phyloP scores from a whole-genome alignment of 1,140 invertebrate genomes.

The Telenomus remus region DNA sequence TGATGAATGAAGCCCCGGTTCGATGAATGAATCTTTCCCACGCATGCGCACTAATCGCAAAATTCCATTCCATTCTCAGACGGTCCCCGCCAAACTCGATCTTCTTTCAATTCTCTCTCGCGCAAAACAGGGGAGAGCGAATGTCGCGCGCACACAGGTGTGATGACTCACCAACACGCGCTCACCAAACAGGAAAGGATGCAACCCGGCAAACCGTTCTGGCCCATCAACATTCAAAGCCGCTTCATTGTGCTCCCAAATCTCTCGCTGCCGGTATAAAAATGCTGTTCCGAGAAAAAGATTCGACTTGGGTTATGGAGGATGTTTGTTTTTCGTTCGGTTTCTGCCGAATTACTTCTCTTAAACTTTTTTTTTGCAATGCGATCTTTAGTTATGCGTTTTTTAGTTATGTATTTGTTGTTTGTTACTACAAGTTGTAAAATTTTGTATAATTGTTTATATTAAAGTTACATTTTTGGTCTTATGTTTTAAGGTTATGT shows the following conservation, averaged over 20 bases:
- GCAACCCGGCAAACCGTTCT: conserved; percentile 34
- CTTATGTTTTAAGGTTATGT: too few relatives aligned
- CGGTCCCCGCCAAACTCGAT: conserved; percentile 51
- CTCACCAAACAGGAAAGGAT: conserved; percentile 44
- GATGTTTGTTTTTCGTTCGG: conserved; percentile 13
- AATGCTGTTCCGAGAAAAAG: conserved; percentile 21
- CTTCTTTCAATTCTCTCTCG: conserved; percentile 50
- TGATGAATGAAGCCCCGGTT: conserved; percentile 41
- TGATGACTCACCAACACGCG: conserved; percentile 29
- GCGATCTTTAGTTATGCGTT: too few relatives aligned
- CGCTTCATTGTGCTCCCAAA: conserved; percentile 25
- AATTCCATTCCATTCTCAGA: conserved; percentile 52
- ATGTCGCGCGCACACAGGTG: conserved; percentile 26
- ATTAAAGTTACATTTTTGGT: too few relatives aligned
- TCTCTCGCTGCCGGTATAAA: conserved; percentile 15
- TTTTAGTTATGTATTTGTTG: too few relatives aligned
- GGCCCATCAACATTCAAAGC: conserved; percentile 24
- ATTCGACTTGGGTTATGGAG: background rate
- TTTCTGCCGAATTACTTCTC: too few relatives aligned
- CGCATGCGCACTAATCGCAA: conserved; percentile 51
- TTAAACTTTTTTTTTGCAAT: too few relatives aligned
- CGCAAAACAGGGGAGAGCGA: conserved; percentile 35
- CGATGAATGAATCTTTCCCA: conserved; percentile 48
- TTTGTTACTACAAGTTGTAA: too few relatives aligned
- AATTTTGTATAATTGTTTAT: too few relatives aligned